phyloP scores from a whole-genome alignment of 1,140 invertebrate genomes.

The Aradophagus sp. region DNA sequence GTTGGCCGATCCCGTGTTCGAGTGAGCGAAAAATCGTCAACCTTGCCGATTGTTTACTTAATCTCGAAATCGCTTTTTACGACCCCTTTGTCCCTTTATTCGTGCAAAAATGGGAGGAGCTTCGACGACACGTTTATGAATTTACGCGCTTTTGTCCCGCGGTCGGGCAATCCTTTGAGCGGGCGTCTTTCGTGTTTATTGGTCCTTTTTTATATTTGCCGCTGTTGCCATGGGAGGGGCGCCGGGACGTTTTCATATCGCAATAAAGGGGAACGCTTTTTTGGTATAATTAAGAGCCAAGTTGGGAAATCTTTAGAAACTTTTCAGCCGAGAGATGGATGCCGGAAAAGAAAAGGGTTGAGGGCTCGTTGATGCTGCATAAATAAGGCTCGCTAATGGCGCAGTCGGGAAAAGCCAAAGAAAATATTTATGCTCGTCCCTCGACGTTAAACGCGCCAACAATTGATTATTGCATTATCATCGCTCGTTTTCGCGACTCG shows the following conservation, averaged over 20 bases:
- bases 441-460: constrained; percentile 34
- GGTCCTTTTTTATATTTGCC: constrained; percentile 62
- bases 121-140: constrained; percentile 70
- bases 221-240: too few relatives aligned
- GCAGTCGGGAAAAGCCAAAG: constrained; percentile 63
- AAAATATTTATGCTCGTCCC: constrained; percentile 64
- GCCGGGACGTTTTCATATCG: constrained; percentile 44
- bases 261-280: constrained; percentile 60
- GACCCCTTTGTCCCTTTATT: too few relatives aligned
- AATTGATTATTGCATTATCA: constrained; percentile 55
- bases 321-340: constrained; percentile 70
- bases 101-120: too few relatives aligned
- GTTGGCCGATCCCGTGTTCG: too few relatives aligned
- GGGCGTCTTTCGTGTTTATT: constrained; percentile 67
- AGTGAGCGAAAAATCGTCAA: too few relatives aligned
- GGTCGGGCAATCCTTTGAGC: constrained; percentile 62
- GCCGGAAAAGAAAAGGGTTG: constrained; percentile 68
- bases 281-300: constrained; percentile 65
- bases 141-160: constrained; percentile 66
- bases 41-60: too few relatives aligned
- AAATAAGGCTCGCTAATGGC: constrained; percentile 70
- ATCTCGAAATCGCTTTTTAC: too few relatives aligned
- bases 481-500: too few relatives aligned
- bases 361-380: constrained; percentile 65
- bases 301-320: constrained; percentile 64